Evolutionary conservation across 2,888 invertebrate species (phyloP).

Genomic region (Campoplex capitator): DNA sequence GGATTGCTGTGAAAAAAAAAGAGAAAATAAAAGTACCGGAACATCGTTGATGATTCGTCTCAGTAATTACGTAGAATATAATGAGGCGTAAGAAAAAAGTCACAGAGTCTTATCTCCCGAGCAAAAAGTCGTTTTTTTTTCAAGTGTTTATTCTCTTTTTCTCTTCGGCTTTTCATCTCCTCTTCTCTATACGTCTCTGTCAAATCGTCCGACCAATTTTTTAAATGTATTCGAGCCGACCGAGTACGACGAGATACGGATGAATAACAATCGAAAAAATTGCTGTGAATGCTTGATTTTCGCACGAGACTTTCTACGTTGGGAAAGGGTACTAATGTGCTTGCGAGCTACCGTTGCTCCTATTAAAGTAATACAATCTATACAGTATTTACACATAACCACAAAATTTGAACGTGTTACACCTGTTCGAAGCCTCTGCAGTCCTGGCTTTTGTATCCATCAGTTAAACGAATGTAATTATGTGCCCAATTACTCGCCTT

Average conservation of each 20-base stretch:
- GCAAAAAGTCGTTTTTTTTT: conserved; percentile 43
- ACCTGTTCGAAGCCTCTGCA: conserved; percentile 4
- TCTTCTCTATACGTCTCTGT: neutral
- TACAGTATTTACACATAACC: neutral
- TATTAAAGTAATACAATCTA: neutral
- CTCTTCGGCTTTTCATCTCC: neutral
- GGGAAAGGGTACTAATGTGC: conserved; percentile 15
- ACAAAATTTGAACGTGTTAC: neutral
- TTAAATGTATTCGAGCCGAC: conserved; percentile 54
- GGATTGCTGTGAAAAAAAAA: neutral
- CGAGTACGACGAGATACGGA: conserved; percentile 28
- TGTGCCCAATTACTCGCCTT: conserved; percentile 63
- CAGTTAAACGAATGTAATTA: conserved; percentile 65
- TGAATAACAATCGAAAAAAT: conserved; percentile 67
- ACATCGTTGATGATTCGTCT: conserved; percentile 30
- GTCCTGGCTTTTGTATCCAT: conserved; percentile 61
- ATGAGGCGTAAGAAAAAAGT: conserved; percentile 48
- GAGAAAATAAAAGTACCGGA: neutral
- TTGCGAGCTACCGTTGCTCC: conserved; percentile 41
- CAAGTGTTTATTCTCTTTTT: conserved; percentile 13
- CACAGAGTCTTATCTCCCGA: conserved; percentile 36
- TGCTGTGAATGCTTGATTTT: conserved; percentile 51
- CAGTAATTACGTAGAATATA: conserved; percentile 32
- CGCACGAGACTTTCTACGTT: conserved; percentile 63
- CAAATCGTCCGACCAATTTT: conserved; percentile 40